Percentiles rank a stretch among this genome's conserved stretches.
These are phyloP conservation scores for Euzophera pinguis DNA, from an alignment of 2,888 invertebrate species.

Conservation along the genomic window DNA sequence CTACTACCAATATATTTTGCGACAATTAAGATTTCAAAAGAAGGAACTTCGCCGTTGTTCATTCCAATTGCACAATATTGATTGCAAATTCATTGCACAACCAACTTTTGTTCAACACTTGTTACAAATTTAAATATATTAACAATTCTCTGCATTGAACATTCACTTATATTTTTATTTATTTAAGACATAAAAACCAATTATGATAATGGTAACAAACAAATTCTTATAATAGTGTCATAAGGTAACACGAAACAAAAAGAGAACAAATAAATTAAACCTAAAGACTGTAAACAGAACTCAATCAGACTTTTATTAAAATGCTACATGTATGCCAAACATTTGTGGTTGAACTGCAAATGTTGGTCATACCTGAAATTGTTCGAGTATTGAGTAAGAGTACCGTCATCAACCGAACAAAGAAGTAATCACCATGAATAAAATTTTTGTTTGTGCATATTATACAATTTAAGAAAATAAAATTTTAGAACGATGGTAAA, in stretches of 20 bases:
- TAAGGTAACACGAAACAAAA: slow-evolving; percentile 54
- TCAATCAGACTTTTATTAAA: slow-evolving; percentile 61
- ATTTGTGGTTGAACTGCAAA: slow-evolving; percentile 47
- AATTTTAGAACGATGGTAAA: neutral
- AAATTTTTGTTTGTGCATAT: too few relatives aligned
- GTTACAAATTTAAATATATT: slow-evolving; percentile 25
- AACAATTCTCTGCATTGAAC: slow-evolving; percentile 27
- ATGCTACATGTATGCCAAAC: slow-evolving; percentile 43
- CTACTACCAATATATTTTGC: slow-evolving; percentile 71
- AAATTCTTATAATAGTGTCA: slow-evolving; percentile 49
- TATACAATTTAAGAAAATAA: too few relatives aligned
- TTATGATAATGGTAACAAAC: slow-evolving; percentile 70
- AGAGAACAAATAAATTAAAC: slow-evolving; percentile 51
- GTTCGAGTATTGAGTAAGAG: slow-evolving; percentile 13
- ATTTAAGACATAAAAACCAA: slow-evolving; percentile 11
- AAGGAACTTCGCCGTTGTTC: slow-evolving; percentile 47
- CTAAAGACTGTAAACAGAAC: slow-evolving; percentile 50
- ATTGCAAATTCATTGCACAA: slow-evolving; percentile 45
- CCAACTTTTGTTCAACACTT: slow-evolving; percentile 18
- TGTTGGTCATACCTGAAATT: slow-evolving; percentile 35
- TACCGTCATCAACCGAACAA: neutral
- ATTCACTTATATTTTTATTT: slow-evolving; percentile 35
- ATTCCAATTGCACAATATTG: slow-evolving; percentile 54
- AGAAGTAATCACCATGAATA: neutral
- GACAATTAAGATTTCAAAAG: slow-evolving; percentile 74